Conservation (phyloP, 1,140 invertebrate species). For the Zaprionus africanus region DNA sequence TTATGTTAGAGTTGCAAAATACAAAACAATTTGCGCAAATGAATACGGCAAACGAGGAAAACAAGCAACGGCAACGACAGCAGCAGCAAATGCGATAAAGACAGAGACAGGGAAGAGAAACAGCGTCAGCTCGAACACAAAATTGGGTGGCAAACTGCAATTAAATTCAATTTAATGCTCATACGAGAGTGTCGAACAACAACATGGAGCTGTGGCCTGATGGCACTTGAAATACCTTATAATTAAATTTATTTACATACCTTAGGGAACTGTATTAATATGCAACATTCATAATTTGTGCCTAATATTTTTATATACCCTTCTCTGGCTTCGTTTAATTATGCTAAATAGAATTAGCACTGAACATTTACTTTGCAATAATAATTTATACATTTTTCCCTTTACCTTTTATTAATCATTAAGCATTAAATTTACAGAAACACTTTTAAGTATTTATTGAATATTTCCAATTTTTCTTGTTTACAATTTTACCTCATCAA, state of each 20-base stretch:
- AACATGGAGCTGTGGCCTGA: slow-evolving; percentile 18
- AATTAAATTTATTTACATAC: too few species aligned
- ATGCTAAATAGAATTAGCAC: too few species aligned
- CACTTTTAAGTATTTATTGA: neutral
- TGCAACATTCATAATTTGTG: too few species aligned
- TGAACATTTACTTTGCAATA: too few species aligned
- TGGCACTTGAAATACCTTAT: neutral
- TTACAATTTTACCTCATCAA: neutral
- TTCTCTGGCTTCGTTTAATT: too few species aligned
- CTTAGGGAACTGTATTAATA: too few species aligned
- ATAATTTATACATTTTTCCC: too few species aligned
- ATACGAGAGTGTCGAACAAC: slow-evolving; percentile 42
- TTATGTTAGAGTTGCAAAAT: slow-evolving; percentile 57
- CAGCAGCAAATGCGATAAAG: neutral
- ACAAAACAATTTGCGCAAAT: slow-evolving; percentile 65
- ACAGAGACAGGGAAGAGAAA: neutral
- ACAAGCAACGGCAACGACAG: slow-evolving; percentile 25
- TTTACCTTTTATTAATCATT: too few species aligned
- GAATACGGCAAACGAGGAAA: slow-evolving; percentile 56
- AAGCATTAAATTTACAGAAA: neutral
- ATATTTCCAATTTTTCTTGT: neutral
- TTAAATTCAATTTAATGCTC: slow-evolving; percentile 76
- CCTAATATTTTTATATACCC: too few species aligned
- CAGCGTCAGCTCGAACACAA: neutral
- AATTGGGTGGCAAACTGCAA: slow-evolving; percentile 49